Percentiles rank a stretch among this genome's conserved stretches.
These are phyloP conservation scores for Propithecus perrieri DNA, from an alignment of 2,797 vertebrate species.

Conservation along the genomic window DNA sequence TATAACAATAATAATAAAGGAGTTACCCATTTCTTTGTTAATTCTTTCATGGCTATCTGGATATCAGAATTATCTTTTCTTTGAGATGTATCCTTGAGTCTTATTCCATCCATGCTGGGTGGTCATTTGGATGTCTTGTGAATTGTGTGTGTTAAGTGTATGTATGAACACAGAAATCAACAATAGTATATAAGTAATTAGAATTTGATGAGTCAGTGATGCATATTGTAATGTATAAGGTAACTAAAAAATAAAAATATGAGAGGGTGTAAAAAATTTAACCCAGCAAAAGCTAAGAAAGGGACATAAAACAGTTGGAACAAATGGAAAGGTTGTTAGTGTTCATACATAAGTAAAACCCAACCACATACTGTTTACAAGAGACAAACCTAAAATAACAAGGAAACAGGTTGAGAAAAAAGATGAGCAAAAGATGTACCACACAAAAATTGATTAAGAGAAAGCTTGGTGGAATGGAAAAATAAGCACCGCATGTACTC, in stretches of 20 bases:
- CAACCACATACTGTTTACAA: not conserved
- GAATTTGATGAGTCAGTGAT: not conserved
- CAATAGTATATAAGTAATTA: not conserved
- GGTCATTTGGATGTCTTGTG: not conserved
- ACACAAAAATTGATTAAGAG: not conserved
- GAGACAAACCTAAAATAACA: not conserved
- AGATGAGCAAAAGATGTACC: not conserved
- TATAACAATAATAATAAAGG: not conserved
- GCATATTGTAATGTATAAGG: not conserved
- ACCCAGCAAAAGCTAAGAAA: not conserved
- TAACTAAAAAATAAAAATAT: not conserved
- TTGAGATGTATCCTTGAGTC: not conserved
- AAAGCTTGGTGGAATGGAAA: not conserved
- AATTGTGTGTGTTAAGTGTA: not conserved
- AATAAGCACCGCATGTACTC: too few relatives aligned
- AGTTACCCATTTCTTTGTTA: not conserved
- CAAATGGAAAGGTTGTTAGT: not conserved
- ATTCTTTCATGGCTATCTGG: not conserved
- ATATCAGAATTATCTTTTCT: not conserved
- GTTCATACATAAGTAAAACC: not conserved
- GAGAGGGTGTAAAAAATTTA: not conserved
- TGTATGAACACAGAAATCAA: not conserved
- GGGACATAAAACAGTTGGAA: not conserved
- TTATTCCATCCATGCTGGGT: not conserved
- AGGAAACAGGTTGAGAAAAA: not conserved